Conservation (phyloP, 2,113 vertebrate species). For the Anser cygnoides region DNA sequence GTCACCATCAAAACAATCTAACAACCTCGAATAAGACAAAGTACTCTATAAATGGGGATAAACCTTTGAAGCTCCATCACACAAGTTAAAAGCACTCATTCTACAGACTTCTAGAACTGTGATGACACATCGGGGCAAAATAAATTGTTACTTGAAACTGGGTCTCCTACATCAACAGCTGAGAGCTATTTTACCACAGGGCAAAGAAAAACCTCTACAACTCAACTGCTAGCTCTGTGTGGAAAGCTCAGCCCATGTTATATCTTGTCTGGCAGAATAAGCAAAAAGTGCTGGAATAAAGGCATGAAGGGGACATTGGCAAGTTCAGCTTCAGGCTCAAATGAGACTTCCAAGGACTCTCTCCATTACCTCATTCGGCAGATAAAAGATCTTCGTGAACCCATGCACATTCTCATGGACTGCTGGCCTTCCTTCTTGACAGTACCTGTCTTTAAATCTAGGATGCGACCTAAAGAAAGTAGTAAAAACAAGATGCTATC, state of each 20-base stretch:
- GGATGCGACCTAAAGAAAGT: constrained; percentile 84
- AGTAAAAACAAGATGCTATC: background rate
- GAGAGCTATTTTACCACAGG: background rate
- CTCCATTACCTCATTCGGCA: constrained; percentile 92
- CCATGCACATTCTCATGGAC: constrained; percentile 96
- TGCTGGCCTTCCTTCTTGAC: constrained; percentile 98
- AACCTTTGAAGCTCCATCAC: background rate
- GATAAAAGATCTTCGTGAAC: constrained; percentile 94
- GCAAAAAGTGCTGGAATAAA: background rate
- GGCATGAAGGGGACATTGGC: rapidly evolving
- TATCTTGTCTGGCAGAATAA: rapidly evolving
- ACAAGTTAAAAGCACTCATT: rapidly evolving
- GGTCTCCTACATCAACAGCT: background rate
- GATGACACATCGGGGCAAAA: background rate
- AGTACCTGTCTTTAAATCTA: constrained; percentile 95
- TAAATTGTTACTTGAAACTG: background rate
- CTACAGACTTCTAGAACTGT: background rate
- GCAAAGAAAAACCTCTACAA: background rate
- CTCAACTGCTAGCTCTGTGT: rapidly evolving
- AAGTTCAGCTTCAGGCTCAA: background rate
- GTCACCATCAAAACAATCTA: rapidly evolving
- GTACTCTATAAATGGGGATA: rapidly evolving
- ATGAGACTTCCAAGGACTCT: too few relatives aligned
- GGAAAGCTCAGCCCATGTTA: background rate
- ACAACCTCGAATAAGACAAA: rapidly evolving